Conservation (phyloP, 2,888 invertebrate genomes). For the Steinernema scapterisci region DNA sequence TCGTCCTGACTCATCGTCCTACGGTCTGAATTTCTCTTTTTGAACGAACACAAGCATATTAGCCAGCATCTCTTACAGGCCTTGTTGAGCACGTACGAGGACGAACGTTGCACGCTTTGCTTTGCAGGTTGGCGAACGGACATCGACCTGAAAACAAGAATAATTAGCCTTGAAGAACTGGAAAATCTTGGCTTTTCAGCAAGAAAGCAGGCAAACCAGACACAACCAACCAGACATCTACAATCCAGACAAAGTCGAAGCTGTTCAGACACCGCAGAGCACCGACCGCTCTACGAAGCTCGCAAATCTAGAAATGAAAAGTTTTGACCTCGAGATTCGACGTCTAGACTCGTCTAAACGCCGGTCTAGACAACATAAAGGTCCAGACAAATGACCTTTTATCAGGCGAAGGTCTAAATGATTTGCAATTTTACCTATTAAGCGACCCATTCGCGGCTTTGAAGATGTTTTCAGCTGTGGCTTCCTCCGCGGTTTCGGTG, state of each 20-base stretch:
- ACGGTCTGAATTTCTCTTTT: conserved; percentile 23
- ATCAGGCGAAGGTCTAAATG: too few relatives aligned
- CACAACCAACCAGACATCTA: too few relatives aligned
- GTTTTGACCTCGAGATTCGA: too few relatives aligned
- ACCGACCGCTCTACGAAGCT: too few relatives aligned
- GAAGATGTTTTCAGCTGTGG: conserved; percentile 24
- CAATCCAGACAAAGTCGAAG: too few relatives aligned
- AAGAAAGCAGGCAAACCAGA: too few relatives aligned
- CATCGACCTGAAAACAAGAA: background rate
- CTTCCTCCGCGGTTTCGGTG: conserved; percentile 30
- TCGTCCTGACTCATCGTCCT: conserved; percentile 3
- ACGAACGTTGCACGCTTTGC: background rate
- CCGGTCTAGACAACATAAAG: background rate
- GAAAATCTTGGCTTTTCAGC: too few relatives aligned
- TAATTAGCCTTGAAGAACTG: too few relatives aligned
- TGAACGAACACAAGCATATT: background rate
- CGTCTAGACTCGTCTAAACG: background rate
- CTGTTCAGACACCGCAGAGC: too few relatives aligned
- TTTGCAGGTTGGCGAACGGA: background rate
- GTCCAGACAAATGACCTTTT: background rate
- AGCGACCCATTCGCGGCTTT: background rate
- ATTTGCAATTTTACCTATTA: background rate
- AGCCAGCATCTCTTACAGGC: conserved; percentile 25
- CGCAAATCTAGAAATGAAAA: background rate
- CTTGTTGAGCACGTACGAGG: conserved; percentile 13